These are phyloP conservation scores for Coregonus ussuriensis DNA, from an alignment of 2,797 vertebrate species.

Conservation along the genomic window DNA sequence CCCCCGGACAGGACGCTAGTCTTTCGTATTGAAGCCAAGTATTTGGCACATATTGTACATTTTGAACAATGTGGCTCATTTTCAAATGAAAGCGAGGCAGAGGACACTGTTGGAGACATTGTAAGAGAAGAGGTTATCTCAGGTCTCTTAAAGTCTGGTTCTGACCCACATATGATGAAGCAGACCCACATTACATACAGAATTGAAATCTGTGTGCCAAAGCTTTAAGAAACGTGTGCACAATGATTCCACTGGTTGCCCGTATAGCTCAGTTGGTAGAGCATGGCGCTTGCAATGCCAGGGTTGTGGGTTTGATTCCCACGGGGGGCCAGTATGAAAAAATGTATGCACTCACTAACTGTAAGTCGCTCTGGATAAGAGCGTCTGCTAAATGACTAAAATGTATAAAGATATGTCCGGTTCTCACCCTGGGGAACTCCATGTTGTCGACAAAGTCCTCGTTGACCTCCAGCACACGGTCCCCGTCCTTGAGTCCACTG, in stretches of 20 bases:
- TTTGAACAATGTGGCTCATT: background rate
- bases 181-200: no score
- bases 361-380: no score
- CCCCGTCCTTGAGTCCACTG: slow-evolving; percentile 82
- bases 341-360: no score
- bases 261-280: no score
- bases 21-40: no score
- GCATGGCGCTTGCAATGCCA: no score
- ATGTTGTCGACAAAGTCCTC: slow-evolving; percentile 74
- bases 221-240: background rate
- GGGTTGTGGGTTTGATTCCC: no score
- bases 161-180: background rate
- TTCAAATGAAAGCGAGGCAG: background rate
- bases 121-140: background rate
- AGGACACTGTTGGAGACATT: background rate
- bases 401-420: no score
- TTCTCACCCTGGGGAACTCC: slow-evolving; percentile 78
- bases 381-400: no score
- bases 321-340: no score
- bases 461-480: slow-evolving; percentile 90
- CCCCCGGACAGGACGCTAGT: no score
- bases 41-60: background rate
- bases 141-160: background rate
- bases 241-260: background rate
- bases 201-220: background rate